A percentile compares a stretch with the other conserved stretches of the same genome.
Evolutionary conservation across 2,797 vertebrate genomes (phyloP).

Genomic region (Adelosebastes latens): DNA sequence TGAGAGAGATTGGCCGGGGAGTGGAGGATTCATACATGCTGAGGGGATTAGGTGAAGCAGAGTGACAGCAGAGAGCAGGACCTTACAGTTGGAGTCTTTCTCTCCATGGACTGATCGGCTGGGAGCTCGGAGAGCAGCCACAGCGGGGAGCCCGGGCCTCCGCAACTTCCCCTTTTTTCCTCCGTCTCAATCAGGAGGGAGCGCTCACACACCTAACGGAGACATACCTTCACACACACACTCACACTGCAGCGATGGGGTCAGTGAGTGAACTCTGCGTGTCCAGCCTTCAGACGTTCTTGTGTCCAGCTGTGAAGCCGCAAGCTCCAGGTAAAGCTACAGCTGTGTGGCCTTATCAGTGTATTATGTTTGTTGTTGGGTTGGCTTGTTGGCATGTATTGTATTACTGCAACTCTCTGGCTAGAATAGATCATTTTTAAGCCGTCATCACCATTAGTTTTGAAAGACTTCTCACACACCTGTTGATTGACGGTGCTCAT

Average conservation of each 20-base stretch:
- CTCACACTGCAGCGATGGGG: conserved; percentile 78
- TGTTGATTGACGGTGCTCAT: conserved; percentile 7
- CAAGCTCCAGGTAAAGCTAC: conserved; percentile 80
- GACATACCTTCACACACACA: background rate
- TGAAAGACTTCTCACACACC: background rate
- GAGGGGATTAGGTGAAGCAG: conserved; percentile 37
- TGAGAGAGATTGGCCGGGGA: background rate
- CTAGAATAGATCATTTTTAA: background rate
- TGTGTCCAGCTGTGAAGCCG: conserved; percentile 81
- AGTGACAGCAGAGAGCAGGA: conserved; percentile 47
- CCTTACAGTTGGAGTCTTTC: conserved; percentile 17
- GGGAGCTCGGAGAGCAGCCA: conserved; percentile 13
- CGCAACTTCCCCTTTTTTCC: conserved; percentile 7
- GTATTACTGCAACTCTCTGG: background rate
- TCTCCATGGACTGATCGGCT: conserved; percentile 11
- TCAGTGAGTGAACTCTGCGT: conserved; percentile 89
- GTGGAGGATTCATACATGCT: background rate
- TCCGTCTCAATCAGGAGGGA: conserved; percentile 8
- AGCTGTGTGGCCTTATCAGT: background rate
- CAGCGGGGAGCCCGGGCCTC: conserved; percentile 19
- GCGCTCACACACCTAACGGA: background rate
- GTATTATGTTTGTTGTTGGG: background rate
- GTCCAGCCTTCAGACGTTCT: conserved; percentile 89
- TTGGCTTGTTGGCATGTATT: background rate
- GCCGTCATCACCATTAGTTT: background rate